Conservation (phyloP, 1,140 invertebrate genomes). For the Lasioglossum baleicum region DNA sequence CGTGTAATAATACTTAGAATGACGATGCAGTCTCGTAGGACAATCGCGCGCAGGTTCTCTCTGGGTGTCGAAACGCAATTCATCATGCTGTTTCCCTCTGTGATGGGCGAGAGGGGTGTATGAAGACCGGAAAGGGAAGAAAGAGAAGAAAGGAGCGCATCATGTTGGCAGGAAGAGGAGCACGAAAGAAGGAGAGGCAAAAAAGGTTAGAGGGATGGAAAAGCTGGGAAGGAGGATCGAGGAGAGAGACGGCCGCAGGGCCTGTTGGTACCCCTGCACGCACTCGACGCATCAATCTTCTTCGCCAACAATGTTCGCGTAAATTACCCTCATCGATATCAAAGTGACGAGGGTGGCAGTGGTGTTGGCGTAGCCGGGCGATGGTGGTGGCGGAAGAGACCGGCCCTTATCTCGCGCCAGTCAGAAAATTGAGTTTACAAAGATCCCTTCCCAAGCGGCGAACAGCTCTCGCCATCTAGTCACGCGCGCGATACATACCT, state of each 20-base stretch:
- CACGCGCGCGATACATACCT: slow-evolving; percentile 26
- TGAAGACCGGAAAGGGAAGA: neutral
- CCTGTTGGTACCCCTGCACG: slow-evolving; percentile 58
- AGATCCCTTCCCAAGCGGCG: slow-evolving; percentile 52
- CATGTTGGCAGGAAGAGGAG: neutral
- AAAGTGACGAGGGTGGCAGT: slow-evolving; percentile 67
- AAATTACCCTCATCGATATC: slow-evolving; percentile 79
- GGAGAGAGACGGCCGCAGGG: slow-evolving; percentile 33
- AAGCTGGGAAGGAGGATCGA: slow-evolving; percentile 47
- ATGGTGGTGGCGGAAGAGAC: slow-evolving; percentile 52
- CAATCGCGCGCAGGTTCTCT: slow-evolving; percentile 54
- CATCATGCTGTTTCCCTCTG: slow-evolving; percentile 61
- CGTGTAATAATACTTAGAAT: slow-evolving; percentile 64
- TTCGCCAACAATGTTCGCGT: slow-evolving; percentile 77
- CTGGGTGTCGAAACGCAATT: slow-evolving; percentile 74
- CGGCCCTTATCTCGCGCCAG: slow-evolving; percentile 68
- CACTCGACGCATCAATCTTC: slow-evolving; percentile 78
- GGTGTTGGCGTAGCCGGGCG: slow-evolving; percentile 30
- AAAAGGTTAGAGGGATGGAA: neutral
- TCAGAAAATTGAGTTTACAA: slow-evolving; percentile 73
- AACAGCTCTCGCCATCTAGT: neutral
- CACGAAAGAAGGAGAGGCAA: neutral
- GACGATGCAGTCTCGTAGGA: slow-evolving; percentile 64
- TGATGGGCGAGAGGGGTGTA: neutral
- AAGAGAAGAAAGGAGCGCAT: neutral